Base-by-base conservation (phyloP, 2,113 vertebrate species). In the Felis chaus region DNA sequence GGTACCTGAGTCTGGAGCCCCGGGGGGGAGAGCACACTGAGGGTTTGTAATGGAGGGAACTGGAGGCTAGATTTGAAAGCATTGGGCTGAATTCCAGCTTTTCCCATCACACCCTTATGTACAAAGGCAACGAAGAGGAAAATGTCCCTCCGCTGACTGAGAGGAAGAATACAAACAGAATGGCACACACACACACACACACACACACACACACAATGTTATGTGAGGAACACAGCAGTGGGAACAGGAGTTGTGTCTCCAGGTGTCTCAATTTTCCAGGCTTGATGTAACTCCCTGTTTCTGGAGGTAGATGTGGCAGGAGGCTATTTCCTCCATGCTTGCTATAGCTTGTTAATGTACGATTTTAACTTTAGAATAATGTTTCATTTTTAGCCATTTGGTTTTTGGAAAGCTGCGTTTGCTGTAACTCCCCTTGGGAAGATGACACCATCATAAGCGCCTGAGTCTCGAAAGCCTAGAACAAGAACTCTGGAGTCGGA, bases 21-120 rank as follows among this genome's bases (percentile, higher is more conserved):
- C 0, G 3, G 2, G 1, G 12, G 6, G 21, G 19, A 29, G 9
- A 36, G 21, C 6, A 48, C 45, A 21, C 4, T n/a, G 33, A 78
- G 33, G 53, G 18, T 5, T 69, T 19, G 2, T 41, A 41, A 13
- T 0, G 5, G 15, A 33, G 19, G 7, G 3, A 3, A 31, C 18
- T 6, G 10, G 36, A 92, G 25, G 13, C 79, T 33, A 33, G 45
- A 81, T 18, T 23, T 39, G 36, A 63, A 82, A 89, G 36, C 16
- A 13, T 4, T 23, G 14, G 23, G 0, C 27, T 36, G 63, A 63
- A 41, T 31, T 33, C 23, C 25, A 78, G 61, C 10, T 45, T 39
- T 80, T 57, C 21, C 65, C 39, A 10, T 36, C 18, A 45, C 55
- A 65, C 14, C 9, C 4, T 16, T 27, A 25, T 11, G 45, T 31